Conservation (phyloP, 1,140 invertebrate species). For the Telenomus remus region DNA sequence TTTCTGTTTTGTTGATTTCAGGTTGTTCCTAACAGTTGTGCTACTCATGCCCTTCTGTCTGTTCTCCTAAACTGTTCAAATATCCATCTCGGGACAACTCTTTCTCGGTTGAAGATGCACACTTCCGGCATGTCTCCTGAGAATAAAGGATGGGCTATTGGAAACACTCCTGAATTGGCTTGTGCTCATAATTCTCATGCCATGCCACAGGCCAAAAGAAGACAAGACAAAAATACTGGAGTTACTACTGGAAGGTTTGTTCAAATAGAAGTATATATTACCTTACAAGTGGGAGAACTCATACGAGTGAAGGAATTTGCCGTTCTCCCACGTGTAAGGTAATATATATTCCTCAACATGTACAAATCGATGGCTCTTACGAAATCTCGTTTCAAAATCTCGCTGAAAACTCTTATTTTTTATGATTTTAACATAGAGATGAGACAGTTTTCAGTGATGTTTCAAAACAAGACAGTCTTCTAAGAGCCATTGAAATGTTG, state of each 20-base stretch:
- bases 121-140: constrained; percentile 95
- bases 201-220: constrained; percentile 89
- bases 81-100: constrained; percentile 90
- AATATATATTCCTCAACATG: too few relatives aligned
- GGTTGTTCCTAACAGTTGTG: constrained; percentile 98
- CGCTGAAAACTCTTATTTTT: too few relatives aligned
- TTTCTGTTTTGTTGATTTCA: constrained; percentile 67
- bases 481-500: too few relatives aligned
- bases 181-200: constrained; percentile 98
- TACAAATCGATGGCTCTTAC: too few relatives aligned
- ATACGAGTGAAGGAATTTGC: too few relatives aligned
- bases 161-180: constrained; percentile 96
- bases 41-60: constrained; percentile 95
- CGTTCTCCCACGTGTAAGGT: too few relatives aligned
- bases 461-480: too few relatives aligned
- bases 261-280: too few relatives aligned
- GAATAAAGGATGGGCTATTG: constrained; percentile 97
- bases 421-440: too few relatives aligned
- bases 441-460: too few relatives aligned
- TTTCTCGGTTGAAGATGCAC: constrained; percentile 91
- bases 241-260: constrained; percentile 78
- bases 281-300: too few relatives aligned
- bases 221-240: constrained; percentile 83
- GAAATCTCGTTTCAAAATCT: too few relatives aligned
- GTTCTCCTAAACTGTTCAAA: constrained; percentile 94